Evolutionary conservation across 2,113 vertebrate genomes (phyloP), one percentile per base, ranked within the genome.

Genomic region (Mohoua ochrocephala): DNA sequence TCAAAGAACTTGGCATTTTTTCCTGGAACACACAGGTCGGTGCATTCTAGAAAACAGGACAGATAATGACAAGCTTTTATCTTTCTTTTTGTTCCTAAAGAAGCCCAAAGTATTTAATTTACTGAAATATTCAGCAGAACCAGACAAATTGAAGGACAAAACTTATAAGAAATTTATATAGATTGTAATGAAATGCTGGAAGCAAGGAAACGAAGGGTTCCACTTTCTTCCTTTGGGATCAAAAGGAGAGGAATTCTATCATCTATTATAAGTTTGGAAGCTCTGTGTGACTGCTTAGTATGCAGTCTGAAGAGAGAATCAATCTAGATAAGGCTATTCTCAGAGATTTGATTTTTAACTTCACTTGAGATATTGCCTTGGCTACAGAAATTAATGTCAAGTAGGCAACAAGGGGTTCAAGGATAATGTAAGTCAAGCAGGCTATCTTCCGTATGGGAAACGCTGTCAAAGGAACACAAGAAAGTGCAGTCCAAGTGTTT

Each of bases 301-400:
- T 57, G 52, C 82, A 87, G 31, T 74, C 80, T 86, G 61, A 89
- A 78, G 9, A 35, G 6, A 74, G 24, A 89, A 83, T 89, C 91
- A 93, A 82, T 89, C 63, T 49, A 93, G 74, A 73, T 68, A 70
- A 77, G 37, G 44, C 74, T 92, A 21, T 85, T 94, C 60, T 71
- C 64, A 78, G 33, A 89, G 63, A 91, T 78, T 84, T 92, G 75
- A 87, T 87, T 95, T 93, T 96, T 81, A 91, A 92, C 61, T 94
- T 84, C 41, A 50, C 20, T 83, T 94, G n/a, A 63, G 91, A 89
- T 89, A 94, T 69, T 67, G 68, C 82, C 60, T 79, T 75, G 31
- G 71, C 78, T 92, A 78, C 56, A 92, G 64, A 90, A 97, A 96
- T 93, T 93, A 94, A 96, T 86, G 85, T 94, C 82, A 93, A 91